Conservation (phyloP, 2,888 invertebrate species). For the Phortica magna region DNA sequence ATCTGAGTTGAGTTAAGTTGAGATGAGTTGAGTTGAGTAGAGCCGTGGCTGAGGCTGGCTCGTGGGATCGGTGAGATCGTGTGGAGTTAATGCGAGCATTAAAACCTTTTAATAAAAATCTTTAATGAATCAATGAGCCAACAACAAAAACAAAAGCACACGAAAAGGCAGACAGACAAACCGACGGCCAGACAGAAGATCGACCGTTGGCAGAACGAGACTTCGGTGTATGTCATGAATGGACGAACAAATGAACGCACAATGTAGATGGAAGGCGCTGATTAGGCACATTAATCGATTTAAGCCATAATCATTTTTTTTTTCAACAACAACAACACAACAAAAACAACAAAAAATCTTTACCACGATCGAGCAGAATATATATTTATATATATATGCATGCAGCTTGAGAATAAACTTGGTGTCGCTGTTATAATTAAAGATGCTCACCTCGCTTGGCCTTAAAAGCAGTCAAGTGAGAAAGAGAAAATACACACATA, state of each 20-base stretch:
- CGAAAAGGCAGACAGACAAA: constrained; percentile 27
- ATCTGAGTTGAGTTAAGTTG: background rate
- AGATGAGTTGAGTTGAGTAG: background rate
- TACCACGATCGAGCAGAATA: constrained; percentile 14
- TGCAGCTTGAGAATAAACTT: constrained; percentile 9
- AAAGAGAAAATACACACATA: background rate
- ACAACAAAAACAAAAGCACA: constrained; percentile 35
- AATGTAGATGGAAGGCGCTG: constrained; percentile 71
- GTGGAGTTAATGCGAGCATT: constrained; percentile 76
- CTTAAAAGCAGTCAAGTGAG: no score
- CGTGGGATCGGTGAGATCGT: constrained; percentile 71
- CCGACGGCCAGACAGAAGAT: background rate
- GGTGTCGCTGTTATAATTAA: constrained; percentile 8
- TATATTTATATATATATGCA: background rate
- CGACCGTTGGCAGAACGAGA: constrained; percentile 38
- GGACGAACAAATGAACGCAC: constrained; percentile 53
- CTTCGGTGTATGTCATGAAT: constrained; percentile 12
- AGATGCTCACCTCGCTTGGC: background rate
- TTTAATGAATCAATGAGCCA: constrained; percentile 72
- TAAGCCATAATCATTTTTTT: constrained; percentile 73
- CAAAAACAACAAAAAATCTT: background rate
- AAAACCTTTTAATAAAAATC: constrained; percentile 76
- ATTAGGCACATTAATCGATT: constrained; percentile 76
- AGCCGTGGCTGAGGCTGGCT: constrained; percentile 37
- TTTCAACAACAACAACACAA: background rate